phyloP scores from a whole-genome alignment of 2,888 invertebrate species.

The Philhelius pedissequus region DNA sequence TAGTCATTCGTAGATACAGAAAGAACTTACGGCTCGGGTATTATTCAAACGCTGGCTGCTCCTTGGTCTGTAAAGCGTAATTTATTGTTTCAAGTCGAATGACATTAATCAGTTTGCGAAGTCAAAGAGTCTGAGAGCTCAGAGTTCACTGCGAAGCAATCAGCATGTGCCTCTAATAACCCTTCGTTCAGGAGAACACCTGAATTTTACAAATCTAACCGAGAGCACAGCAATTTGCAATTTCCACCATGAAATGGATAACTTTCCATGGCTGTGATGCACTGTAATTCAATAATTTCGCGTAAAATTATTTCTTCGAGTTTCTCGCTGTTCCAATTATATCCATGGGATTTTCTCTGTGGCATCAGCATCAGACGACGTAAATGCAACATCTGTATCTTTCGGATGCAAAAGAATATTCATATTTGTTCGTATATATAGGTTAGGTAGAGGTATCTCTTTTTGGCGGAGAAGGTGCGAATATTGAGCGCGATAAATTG shows the following conservation, averaged over 20 bases:
- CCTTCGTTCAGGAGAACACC: conserved; percentile 4
- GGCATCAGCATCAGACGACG: not conserved
- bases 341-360: conserved; percentile 43
- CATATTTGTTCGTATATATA: conserved; percentile 33
- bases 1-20: not conserved
- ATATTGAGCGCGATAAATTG: conserved; percentile 65
- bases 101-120: conserved; percentile 52
- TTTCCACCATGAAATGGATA: conserved; percentile 63
- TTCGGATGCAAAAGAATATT: conserved; percentile 18
- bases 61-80: conserved; percentile 17
- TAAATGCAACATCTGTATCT: conserved; percentile 15
- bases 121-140: not conserved
- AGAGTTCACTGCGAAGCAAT: conserved; percentile 5
- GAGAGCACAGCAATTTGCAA: conserved; percentile 44
- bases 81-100: conserved; percentile 47
- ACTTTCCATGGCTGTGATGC: conserved; percentile 37
- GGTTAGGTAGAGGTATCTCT: not conserved
- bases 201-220: not conserved
- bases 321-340: conserved; percentile 44
- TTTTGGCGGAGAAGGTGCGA: conserved; percentile 43
- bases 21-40: not conserved
- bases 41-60: not conserved
- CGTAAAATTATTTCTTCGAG: conserved; percentile 52
- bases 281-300: conserved; percentile 61
- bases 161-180: conserved; percentile 52